Percentiles rank a stretch among this genome's conserved stretches.
Conservation (phyloP, 2,888 invertebrate species). For the Meloe dianella region DNA sequence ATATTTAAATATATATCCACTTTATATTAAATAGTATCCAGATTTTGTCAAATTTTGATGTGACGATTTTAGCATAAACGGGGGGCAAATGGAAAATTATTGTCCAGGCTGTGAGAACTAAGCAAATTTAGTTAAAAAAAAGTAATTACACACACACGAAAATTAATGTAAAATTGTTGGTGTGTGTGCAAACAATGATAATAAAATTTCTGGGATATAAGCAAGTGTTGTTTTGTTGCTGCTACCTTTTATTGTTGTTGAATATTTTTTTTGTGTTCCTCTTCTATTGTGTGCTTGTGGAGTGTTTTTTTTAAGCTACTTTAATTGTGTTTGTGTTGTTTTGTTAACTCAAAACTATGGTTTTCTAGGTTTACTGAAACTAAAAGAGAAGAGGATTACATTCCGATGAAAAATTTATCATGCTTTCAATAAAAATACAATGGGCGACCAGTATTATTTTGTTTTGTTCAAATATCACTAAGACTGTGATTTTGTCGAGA, state of each 20-base stretch:
- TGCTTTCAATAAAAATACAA: conserved; percentile 42
- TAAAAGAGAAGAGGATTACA: conserved; percentile 56
- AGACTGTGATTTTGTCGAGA: neutral
- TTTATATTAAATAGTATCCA: neutral
- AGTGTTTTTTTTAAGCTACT: conserved; percentile 35
- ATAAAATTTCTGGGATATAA: conserved; percentile 45
- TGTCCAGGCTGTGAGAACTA: conserved; percentile 47
- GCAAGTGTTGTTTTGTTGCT: neutral
- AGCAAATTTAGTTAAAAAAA: conserved; percentile 33
- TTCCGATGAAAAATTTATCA: conserved; percentile 58
- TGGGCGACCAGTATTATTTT: neutral
- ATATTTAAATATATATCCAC: conserved; percentile 12
- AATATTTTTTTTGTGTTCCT: conserved; percentile 30
- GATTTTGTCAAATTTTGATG: conserved; percentile 19
- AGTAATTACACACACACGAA: conserved; percentile 13
- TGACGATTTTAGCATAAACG: neutral
- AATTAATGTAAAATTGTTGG: conserved; percentile 37
- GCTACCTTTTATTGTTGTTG: no score
- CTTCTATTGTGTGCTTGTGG: conserved; percentile 38
- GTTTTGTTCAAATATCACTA: neutral
- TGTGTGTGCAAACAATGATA: conserved; percentile 38
- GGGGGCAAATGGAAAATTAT: conserved; percentile 22
- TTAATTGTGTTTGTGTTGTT: conserved; percentile 9
- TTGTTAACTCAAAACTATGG: conserved; percentile 22
- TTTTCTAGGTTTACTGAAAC: conserved; percentile 56